Conservation (phyloP, 64 coral and sea anemone genomes). For the Pocillopora verrucosa region DNA sequence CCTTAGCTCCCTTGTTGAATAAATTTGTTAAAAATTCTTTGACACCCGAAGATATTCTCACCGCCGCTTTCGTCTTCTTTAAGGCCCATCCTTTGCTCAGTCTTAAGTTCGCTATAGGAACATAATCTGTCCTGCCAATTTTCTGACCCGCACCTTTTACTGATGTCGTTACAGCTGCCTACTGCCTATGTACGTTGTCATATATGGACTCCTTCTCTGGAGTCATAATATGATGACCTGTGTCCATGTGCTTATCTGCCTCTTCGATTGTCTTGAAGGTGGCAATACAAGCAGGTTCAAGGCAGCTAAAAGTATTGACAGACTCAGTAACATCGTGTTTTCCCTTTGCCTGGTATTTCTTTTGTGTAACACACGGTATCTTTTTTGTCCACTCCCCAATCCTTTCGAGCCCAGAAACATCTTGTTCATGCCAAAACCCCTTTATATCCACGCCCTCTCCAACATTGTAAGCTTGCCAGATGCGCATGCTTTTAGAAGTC, state of each 20-base stretch:
- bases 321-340: neutral
- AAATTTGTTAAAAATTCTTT: slow-evolving; percentile 41
- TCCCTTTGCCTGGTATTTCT: slow-evolving; percentile 40
- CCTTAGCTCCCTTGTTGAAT: slow-evolving; percentile 47
- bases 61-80: too few relatives aligned
- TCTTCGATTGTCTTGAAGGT: neutral
- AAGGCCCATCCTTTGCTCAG: too few relatives aligned
- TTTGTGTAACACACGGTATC: slow-evolving; percentile 26
- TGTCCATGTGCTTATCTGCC: neutral
- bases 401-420: slow-evolving; percentile 46
- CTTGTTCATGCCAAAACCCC: slow-evolving; percentile 22
- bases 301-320: too few relatives aligned
- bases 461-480: slow-evolving; percentile 4
- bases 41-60: slow-evolving; percentile 4
- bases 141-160: slow-evolving; percentile 6
- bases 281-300: too few relatives aligned
- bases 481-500: slow-evolving; percentile 1
- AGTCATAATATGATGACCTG: neutral
- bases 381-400: slow-evolving; percentile 47
- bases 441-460: slow-evolving; percentile 11
- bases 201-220: neutral
- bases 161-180: slow-evolving; percentile 26
- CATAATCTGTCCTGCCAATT: too few relatives aligned
- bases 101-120: too few relatives aligned
- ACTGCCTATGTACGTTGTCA: neutral